These are phyloP conservation scores for Nephrocerus scutellatus DNA, from an alignment of 2,888 invertebrate species.

Conservation along the genomic window DNA sequence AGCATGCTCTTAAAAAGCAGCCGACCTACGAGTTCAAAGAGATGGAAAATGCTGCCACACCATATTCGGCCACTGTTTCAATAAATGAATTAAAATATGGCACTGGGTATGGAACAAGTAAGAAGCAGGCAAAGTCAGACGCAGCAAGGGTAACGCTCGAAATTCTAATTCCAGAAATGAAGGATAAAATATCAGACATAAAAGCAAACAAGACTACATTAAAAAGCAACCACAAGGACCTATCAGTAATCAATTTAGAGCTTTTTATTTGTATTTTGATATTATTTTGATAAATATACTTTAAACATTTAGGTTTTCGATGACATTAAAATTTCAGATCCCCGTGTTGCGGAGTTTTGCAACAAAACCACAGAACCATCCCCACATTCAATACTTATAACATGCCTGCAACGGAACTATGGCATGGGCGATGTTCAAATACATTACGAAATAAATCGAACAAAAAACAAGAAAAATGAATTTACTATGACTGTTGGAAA, in stretches of 20 bases:
- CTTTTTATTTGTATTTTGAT: neutral
- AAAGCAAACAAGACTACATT: slow-evolving; percentile 31
- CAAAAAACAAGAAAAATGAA: slow-evolving; percentile 87
- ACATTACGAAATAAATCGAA: slow-evolving; percentile 75
- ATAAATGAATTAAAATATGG: slow-evolving; percentile 93
- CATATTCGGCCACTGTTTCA: slow-evolving; percentile 88
- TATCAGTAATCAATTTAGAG: slow-evolving; percentile 44
- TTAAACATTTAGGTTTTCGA: slow-evolving; percentile 67
- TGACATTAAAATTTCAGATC: slow-evolving; percentile 88
- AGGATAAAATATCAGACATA: slow-evolving; percentile 67
- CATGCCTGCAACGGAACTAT: slow-evolving; percentile 87
- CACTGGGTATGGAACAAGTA: slow-evolving; percentile 87
- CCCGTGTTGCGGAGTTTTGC: slow-evolving; percentile 89
- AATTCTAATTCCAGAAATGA: slow-evolving; percentile 88
- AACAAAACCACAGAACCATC: slow-evolving; percentile 93
- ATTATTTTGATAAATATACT: neutral
- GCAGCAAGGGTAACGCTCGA: slow-evolving; percentile 85
- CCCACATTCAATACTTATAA: slow-evolving; percentile 87
- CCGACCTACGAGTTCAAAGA: slow-evolving; percentile 90
- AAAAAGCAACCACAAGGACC: slow-evolving; percentile 49
- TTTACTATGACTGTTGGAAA: slow-evolving; percentile 92
- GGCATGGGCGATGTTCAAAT: slow-evolving; percentile 85
- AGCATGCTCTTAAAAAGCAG: slow-evolving; percentile 88
- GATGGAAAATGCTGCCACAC: slow-evolving; percentile 86
- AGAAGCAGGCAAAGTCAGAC: slow-evolving; percentile 91